A percentile compares a stretch with the other conserved stretches of the same genome.
phyloP scores from a whole-genome alignment of 37 sponge, comb jelly and placozoan genomes.

The Cladorhizidae sp. region DNA sequence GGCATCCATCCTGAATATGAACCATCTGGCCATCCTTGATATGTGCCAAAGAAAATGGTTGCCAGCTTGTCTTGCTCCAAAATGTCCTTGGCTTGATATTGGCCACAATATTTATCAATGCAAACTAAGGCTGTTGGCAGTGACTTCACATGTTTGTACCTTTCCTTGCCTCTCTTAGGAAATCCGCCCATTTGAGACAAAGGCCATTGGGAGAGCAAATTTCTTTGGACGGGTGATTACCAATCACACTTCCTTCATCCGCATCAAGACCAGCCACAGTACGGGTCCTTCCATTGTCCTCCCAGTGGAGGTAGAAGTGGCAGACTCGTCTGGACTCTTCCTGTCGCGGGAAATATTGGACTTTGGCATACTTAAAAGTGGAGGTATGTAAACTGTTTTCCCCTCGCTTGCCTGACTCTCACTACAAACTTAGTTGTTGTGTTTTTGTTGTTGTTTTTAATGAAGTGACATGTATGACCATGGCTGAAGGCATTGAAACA shows the following conservation, averaged over 20 bases:
- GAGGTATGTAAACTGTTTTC: constrained; percentile 41
- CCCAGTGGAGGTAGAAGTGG: constrained; percentile 87
- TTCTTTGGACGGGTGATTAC: constrained; percentile 51
- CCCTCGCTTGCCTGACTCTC: too few species aligned
- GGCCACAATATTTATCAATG: too few species aligned
- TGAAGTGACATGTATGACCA: too few species aligned
- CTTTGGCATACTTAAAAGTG: constrained; percentile 52
- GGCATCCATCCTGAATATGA: too few species aligned
- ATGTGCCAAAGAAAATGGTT: too few species aligned
- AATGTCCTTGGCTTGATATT: too few species aligned
- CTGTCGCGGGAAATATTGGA: constrained; percentile 59
- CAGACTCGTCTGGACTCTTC: constrained; percentile 30
- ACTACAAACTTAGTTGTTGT: constrained; percentile 53
- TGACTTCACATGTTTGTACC: not conserved
- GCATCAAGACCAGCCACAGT: constrained; percentile 64
- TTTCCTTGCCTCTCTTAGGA: constrained; percentile 36
- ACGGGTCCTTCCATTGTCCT: constrained; percentile 55
- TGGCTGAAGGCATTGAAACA: too few species aligned
- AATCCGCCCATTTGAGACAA: constrained; percentile 84
- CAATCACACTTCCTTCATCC: constrained; percentile 84
- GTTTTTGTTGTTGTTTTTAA: too few species aligned
- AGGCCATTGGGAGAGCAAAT: constrained; percentile 66
- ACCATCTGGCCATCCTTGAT: too few species aligned
- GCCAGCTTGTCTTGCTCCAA: too few species aligned
- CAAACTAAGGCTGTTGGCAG: too few species aligned